Base-by-base conservation (phyloP, 2,797 vertebrate species). In the Acanthurus leucopareius region DNA sequence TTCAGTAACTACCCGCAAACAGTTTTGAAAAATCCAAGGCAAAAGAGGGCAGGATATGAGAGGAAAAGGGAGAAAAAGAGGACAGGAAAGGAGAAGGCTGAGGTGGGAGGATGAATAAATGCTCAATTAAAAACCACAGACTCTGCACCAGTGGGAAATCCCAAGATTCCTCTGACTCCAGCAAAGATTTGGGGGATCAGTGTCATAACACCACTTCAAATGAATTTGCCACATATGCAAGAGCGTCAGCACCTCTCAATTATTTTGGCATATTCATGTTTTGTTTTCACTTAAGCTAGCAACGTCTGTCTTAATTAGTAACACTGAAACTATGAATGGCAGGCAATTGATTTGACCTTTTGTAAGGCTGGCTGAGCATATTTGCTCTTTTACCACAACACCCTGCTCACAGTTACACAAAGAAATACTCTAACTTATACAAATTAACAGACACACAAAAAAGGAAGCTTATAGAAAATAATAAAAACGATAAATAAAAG, bases 91-190 rank as follows among this genome's bases (percentile, higher is more conserved):
- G 20, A 51, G 62, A 66, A 47, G 72, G 56, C 19, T 54, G 60
- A 80, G 56, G 73, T 57, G 47, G 35, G 48, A 75, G 63, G 61
- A 72, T 62, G 65, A 56, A 61, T 69, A 60, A 64, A 47, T 59
- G 63, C 59, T 73, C 75, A 71, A 80, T 91, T 82, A 90, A 79
- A 90, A 88, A 80, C 69, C 80, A 74, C 80, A 88, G 51, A 75
- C 69, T 83, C 63, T 68, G 65, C 17, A 79, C 54, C 14, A 6
- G 51, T 88, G 83, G 80, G 74, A 88, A 93, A 90, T 87, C 82
- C 85, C 81, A 66, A 58, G 76, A 88, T 88, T 91, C 82, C 70
- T 82, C 62, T 67, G 76, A 86, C 82, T 83, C 69, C 62, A 73
- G 79, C 59, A 42, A 84, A 72, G 62, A 86, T 86, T 89, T 83